Evolutionary conservation across 2,888 invertebrate genomes (phyloP).

Genomic region (Tigriopus californicus): DNA sequence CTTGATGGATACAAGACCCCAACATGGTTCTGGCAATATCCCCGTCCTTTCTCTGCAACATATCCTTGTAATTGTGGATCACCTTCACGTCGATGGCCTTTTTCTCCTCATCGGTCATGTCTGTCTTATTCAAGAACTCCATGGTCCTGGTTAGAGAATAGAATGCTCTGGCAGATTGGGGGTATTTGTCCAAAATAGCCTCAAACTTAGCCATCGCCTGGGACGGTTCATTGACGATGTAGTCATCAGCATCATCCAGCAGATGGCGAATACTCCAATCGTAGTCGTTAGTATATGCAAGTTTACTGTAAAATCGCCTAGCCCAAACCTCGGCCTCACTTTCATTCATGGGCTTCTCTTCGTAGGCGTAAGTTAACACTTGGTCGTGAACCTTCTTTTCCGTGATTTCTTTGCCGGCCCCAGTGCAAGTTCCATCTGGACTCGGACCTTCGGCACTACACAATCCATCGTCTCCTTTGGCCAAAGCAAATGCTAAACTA

Average conservation of each 20-base stretch:
- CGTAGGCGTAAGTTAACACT: background rate
- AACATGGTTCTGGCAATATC: background rate
- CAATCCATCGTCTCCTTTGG: background rate
- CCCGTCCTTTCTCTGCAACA: background rate
- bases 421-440: constrained; percentile 2
- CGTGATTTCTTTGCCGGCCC: background rate
- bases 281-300: background rate
- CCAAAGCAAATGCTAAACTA: too few relatives aligned
- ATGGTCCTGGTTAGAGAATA: background rate
- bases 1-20: background rate
- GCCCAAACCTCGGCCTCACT: background rate
- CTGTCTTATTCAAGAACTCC: background rate
- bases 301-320: background rate
- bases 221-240: background rate
- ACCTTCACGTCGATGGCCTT: background rate
- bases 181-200: background rate
- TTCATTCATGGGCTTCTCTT: background rate
- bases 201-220: background rate
- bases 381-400: background rate
- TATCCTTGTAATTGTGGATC: too few relatives aligned
- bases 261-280: background rate
- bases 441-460: constrained; percentile 7
- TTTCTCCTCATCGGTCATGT: background rate
- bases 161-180: background rate
- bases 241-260: constrained; percentile 9